Percentiles rank a stretch among this genome's conserved stretches.
phyloP scores from a whole-genome alignment of 2,797 vertebrate species.

The Todus mexicanus region DNA sequence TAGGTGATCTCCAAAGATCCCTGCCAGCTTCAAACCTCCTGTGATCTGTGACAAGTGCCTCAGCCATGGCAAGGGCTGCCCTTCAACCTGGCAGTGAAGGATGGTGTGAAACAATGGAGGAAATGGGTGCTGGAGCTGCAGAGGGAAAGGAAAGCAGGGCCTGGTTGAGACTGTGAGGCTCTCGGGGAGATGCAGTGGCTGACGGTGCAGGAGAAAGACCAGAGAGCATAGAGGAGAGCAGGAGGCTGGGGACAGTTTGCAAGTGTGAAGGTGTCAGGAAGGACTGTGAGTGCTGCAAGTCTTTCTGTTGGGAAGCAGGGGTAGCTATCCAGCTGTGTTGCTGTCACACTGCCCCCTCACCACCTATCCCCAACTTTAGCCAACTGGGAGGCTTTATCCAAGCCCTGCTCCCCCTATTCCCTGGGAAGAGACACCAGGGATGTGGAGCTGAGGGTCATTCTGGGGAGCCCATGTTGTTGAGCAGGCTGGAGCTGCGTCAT shows the following conservation, averaged over 20 bases:
- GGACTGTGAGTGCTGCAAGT: background rate
- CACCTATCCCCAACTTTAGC: background rate
- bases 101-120: background rate
- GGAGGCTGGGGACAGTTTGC: background rate
- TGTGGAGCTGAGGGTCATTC: background rate
- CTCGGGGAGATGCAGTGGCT: background rate
- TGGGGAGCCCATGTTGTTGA: background rate
- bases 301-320: background rate
- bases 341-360: background rate
- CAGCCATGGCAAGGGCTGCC: background rate
- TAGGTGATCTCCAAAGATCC: background rate
- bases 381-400: background rate
- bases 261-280: background rate
- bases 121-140: background rate
- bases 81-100: background rate
- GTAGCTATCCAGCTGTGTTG: background rate
- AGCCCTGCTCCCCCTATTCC: background rate
- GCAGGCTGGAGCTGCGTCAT: background rate
- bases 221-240: background rate
- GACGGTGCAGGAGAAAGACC: background rate
- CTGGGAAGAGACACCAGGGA: background rate
- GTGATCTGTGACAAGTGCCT: background rate
- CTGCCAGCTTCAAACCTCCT: background rate
- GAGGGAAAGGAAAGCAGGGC: background rate
- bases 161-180: background rate